These are phyloP conservation scores for Sesia bembeciformis DNA, from an alignment of 2,888 invertebrate genomes.

Conservation along the genomic window DNA sequence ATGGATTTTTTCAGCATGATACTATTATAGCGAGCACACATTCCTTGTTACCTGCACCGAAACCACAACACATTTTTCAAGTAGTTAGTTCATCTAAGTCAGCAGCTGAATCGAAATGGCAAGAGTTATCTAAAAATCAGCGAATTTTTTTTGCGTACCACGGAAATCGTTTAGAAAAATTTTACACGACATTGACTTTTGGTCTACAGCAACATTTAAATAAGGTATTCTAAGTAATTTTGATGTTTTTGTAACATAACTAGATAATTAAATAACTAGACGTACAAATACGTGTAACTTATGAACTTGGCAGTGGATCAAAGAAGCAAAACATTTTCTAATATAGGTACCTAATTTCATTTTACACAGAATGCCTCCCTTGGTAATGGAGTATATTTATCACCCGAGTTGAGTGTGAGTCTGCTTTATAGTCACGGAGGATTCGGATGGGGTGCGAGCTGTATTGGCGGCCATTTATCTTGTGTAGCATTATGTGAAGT, in stretches of 20 bases:
- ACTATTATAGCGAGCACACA: slow-evolving; percentile 67
- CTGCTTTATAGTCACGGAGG: slow-evolving; percentile 82
- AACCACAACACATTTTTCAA: slow-evolving; percentile 82
- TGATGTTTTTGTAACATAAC: too few relatives aligned
- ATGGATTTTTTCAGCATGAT: slow-evolving; percentile 59
- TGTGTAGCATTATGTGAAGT: slow-evolving; percentile 88
- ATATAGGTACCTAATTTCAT: not conserved
- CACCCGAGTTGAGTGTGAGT: slow-evolving; percentile 82
- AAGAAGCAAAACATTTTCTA: too few relatives aligned
- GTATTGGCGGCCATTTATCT: slow-evolving; percentile 82
- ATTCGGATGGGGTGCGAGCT: slow-evolving; percentile 84
- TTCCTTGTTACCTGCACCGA: slow-evolving; percentile 47
- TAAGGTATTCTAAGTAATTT: slow-evolving; percentile 49
- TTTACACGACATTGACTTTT: slow-evolving; percentile 85
- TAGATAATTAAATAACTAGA: too few relatives aligned
- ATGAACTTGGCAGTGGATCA: too few relatives aligned
- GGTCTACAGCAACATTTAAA: slow-evolving; percentile 84
- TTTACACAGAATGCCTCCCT: slow-evolving; percentile 73
- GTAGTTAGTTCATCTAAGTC: slow-evolving; percentile 72
- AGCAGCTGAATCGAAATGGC: slow-evolving; percentile 75
- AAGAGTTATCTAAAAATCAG: slow-evolving; percentile 65
- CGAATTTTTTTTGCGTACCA: slow-evolving; percentile 82
- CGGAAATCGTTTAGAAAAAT: slow-evolving; percentile 86
- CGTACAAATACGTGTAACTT: too few relatives aligned
- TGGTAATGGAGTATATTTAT: slow-evolving; percentile 84